phyloP scores from a whole-genome alignment of 2,888 invertebrate species.

The Gortyna flavago region DNA sequence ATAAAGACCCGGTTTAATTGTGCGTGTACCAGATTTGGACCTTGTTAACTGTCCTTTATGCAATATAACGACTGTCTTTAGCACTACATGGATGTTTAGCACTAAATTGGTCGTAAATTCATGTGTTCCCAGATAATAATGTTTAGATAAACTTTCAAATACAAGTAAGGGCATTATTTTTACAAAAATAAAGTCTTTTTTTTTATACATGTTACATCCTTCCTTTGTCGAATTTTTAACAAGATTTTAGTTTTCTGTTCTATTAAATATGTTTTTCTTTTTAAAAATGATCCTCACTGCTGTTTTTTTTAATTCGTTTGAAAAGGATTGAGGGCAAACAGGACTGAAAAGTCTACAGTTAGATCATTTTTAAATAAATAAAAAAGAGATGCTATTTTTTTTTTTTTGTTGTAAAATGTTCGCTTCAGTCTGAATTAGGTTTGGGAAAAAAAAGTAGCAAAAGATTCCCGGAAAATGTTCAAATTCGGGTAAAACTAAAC shows the following conservation, averaged over 20 bases:
- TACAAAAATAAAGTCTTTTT: not conserved
- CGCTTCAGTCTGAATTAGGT: no score
- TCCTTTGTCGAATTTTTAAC: no score
- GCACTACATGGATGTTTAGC: constrained; percentile 47
- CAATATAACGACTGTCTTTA: constrained; percentile 68
- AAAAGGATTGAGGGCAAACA: not conserved
- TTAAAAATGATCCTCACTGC: no score
- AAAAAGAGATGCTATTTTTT: no score
- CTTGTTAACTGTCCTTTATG: constrained; percentile 70
- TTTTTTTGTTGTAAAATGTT: no score
- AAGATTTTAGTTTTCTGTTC: not conserved
- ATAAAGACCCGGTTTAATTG: constrained; percentile 73
- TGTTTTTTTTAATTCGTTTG: not conserved
- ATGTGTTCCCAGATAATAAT: constrained; percentile 16
- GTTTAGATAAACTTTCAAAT: not conserved
- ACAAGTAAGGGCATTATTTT: not conserved
- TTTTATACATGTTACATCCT: rapidly evolving
- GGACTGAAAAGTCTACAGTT: not conserved
- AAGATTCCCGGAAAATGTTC: no score
- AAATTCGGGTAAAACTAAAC: no score
- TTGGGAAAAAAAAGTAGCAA: no score
- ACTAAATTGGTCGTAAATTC: constrained; percentile 32
- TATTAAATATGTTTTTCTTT: not conserved
- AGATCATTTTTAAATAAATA: not conserved
- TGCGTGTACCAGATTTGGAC: constrained; percentile 61